Conservation (phyloP, 2,113 vertebrate genomes). For the human (Homo sapiens) region DNA sequence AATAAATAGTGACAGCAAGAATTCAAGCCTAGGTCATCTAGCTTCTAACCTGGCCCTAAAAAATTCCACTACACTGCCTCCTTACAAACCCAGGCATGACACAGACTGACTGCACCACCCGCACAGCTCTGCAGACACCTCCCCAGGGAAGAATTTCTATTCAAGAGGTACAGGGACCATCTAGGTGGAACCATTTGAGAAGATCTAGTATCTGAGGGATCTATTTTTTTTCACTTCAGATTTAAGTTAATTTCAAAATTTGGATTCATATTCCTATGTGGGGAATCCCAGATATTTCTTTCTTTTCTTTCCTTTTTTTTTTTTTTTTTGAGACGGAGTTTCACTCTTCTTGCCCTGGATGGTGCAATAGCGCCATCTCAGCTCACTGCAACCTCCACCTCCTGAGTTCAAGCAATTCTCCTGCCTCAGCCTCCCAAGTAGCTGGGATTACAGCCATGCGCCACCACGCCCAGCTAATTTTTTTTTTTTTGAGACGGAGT, state of each 20-base stretch:
- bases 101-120: neutral
- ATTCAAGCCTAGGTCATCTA: neutral
- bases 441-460: too few species aligned
- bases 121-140: neutral
- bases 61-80: neutral
- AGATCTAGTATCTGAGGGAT: neutral
- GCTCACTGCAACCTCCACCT: too few species aligned
- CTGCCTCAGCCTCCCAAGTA: too few species aligned
- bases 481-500: too few species aligned
- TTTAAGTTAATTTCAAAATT: conserved; percentile 22
- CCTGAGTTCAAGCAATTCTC: too few species aligned
- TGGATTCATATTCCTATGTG: neutral
- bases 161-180: neutral
- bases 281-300: neutral
- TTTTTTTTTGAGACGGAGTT: too few species aligned
- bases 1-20: neutral
- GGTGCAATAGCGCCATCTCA: too few species aligned
- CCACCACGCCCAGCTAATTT: too few species aligned
- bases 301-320: too few species aligned
- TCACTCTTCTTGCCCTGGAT: too few species aligned
- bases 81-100: neutral
- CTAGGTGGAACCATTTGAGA: neutral
- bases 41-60: neutral
- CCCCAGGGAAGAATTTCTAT: neutral
- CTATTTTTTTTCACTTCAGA: neutral